phyloP scores from a whole-genome alignment of 1,140 invertebrate species.

The Drosophila chauvacae region DNA sequence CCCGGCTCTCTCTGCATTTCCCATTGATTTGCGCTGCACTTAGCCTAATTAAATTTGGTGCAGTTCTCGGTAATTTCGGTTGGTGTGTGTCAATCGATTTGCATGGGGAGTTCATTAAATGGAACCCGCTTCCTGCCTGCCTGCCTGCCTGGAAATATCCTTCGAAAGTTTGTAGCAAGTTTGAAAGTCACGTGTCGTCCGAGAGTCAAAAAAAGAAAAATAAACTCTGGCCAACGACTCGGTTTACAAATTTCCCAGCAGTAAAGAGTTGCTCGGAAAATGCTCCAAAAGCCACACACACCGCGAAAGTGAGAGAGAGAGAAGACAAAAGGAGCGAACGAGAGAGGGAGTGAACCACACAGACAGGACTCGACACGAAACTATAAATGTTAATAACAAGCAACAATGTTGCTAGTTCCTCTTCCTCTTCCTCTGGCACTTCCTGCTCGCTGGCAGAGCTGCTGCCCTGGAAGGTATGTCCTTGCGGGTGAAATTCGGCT shows the following conservation, averaged over 20 bases:
- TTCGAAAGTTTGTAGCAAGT: constrained; percentile 29
- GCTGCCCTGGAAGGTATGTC: constrained; percentile 3
- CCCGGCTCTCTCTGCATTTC: constrained; percentile 15
- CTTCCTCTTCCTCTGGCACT: constrained; percentile 50
- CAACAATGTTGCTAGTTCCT: constrained; percentile 74
- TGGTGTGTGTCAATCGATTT: constrained; percentile 38
- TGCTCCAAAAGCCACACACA: background rate
- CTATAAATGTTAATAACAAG: constrained; percentile 82
- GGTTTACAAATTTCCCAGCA: constrained; percentile 55
- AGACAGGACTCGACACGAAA: constrained; percentile 65
- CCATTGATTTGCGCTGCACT: constrained; percentile 69
- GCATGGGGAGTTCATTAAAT: constrained; percentile 48
- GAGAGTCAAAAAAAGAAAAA: constrained; percentile 15
- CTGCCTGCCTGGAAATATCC: background rate
- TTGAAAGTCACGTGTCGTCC: constrained; percentile 72
- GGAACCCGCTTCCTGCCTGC: constrained; percentile 9
- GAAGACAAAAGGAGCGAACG: background rate
- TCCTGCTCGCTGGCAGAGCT: constrained; percentile 19
- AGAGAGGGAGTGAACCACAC: background rate
- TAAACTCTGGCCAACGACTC: constrained; percentile 31
- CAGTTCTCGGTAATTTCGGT: constrained; percentile 29
- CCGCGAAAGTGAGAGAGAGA: no score
- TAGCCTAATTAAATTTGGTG: constrained; percentile 75
- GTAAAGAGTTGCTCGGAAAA: constrained; percentile 24
- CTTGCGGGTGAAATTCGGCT: background rate